Conservation (phyloP, 2,888 invertebrate genomes). For the Cheiracanthium punctorium region DNA sequence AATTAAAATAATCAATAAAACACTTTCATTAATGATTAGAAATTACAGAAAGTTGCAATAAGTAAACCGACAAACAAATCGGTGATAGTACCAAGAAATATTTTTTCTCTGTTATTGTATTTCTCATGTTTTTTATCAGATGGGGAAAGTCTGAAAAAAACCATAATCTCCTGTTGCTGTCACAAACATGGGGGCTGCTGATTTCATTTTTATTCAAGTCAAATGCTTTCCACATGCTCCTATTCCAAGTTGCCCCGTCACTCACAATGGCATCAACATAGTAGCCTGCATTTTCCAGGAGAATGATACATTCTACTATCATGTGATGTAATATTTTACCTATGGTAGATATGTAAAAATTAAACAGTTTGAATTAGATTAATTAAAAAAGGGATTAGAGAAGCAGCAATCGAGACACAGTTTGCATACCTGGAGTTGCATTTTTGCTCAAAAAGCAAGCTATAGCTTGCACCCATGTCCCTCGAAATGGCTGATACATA, state of each 20-base stretch:
- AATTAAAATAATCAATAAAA: background rate
- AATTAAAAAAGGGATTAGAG: too few species aligned
- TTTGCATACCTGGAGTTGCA: slow-evolving; percentile 8
- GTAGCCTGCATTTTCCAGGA: background rate
- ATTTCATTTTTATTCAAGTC: background rate
- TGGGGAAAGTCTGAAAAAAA: slow-evolving; percentile 22
- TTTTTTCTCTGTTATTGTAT: background rate
- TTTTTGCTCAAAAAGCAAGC: slow-evolving; percentile 11
- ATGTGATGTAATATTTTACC: background rate
- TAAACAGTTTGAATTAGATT: too few species aligned
- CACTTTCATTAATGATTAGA: background rate
- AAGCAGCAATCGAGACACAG: too few species aligned
- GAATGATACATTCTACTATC: background rate
- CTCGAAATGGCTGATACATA: slow-evolving; percentile 10
- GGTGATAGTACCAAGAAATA: background rate
- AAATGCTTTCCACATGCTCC: background rate
- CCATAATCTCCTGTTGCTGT: background rate
- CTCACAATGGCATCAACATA: background rate
- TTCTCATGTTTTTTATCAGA: background rate
- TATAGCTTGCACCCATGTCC: slow-evolving; percentile 5
- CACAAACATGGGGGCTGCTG: background rate
- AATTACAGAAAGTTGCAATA: background rate
- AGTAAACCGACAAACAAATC: too few species aligned
- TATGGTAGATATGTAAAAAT: background rate
- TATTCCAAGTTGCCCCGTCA: slow-evolving; percentile 17